phyloP scores from a whole-genome alignment of 2,888 invertebrate genomes.

The Trachelus iudaicus region DNA sequence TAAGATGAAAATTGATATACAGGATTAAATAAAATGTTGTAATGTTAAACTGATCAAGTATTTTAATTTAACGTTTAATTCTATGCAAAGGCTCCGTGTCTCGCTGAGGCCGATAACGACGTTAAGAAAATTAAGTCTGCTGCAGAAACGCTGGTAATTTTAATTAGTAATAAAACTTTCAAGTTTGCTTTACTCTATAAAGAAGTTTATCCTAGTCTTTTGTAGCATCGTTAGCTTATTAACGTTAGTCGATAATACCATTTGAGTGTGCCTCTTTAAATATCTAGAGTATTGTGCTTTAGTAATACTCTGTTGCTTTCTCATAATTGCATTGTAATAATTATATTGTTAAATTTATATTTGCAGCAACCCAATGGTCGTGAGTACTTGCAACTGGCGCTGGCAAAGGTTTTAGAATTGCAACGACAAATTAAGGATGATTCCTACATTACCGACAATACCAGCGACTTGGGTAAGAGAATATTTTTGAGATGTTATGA shows the following conservation, averaged over 20 bases:
- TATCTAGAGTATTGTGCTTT: background rate
- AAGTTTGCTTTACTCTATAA: background rate
- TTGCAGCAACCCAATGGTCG: conserved; percentile 46
- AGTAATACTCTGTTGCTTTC: background rate
- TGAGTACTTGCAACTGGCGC: conserved; percentile 56
- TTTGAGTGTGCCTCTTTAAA: background rate
- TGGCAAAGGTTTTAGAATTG: conserved; percentile 52
- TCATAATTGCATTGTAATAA: background rate
- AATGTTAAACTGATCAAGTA: background rate
- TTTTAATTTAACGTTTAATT: conserved; percentile 11
- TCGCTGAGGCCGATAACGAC: conserved; percentile 38
- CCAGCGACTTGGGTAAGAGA: conserved; percentile 49
- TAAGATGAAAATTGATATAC: conserved; percentile 32
- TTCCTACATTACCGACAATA: conserved; percentile 41
- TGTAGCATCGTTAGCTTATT: background rate
- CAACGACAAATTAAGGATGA: conserved; percentile 56
- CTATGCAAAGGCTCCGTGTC: conserved; percentile 44
- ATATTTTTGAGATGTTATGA: background rate
- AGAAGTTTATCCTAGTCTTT: background rate
- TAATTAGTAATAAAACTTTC: background rate
- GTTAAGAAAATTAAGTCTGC: conserved; percentile 37
- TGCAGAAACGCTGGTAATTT: conserved; percentile 31
- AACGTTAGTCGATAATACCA: background rate
- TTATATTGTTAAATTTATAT: background rate
- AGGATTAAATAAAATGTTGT: background rate